Percentiles rank a stretch among this genome's conserved stretches.
phyloP scores from a whole-genome alignment of 2,113 vertebrate species.

The Campylomormyrus tamandua region DNA sequence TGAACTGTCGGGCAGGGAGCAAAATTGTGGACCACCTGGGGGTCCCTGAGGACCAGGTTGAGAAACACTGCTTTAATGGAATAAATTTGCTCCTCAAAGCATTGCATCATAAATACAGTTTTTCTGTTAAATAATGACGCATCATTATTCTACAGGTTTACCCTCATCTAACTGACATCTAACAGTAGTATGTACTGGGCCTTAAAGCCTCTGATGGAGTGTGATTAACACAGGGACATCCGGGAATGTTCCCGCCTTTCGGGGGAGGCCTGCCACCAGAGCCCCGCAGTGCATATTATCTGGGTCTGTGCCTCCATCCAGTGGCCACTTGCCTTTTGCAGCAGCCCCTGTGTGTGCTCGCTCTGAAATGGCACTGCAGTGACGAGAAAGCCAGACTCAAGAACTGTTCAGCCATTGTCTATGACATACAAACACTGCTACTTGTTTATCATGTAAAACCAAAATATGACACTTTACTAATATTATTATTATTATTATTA shows the following conservation, averaged over 20 bases:
- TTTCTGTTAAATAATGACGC: not conserved
- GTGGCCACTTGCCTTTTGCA: slow-evolving; percentile 9
- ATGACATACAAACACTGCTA: not conserved
- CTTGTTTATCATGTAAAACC: not conserved
- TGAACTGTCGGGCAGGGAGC: not conserved
- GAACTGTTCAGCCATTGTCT: not conserved
- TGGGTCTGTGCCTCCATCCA: slow-evolving; percentile 26
- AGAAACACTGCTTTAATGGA: not conserved
- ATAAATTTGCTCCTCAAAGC: not conserved
- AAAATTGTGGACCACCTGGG: not conserved
- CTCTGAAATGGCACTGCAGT: not conserved
- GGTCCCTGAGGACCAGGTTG: not conserved
- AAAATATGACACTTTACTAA: not conserved
- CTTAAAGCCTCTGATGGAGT: not conserved
- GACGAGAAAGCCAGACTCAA: not conserved
- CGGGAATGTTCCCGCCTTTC: not conserved
- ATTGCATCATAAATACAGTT: not conserved
- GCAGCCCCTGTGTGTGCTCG: not conserved
- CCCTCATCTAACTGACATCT: not conserved
- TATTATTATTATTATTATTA: not conserved
- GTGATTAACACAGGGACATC: not conserved
- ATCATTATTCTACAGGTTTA: not conserved
- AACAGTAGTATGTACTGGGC: not conserved
- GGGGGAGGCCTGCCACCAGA: not conserved
- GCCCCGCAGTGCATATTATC: not conserved